Conservation (phyloP, 1,140 invertebrate species). For the Drosophila setifemur region DNA sequence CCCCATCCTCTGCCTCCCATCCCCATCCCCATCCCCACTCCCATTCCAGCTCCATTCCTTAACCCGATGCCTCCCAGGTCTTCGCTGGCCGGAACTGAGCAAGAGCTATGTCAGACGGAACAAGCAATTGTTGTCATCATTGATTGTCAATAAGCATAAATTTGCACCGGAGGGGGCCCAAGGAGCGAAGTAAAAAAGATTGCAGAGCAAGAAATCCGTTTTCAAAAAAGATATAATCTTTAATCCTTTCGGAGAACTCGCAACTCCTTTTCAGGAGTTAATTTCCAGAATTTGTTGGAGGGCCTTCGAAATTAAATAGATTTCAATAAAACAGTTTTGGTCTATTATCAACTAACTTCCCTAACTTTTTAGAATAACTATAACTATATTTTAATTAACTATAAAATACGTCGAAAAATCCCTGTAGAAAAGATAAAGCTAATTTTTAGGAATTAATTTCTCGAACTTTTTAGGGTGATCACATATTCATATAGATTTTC, state of each 20-base stretch:
- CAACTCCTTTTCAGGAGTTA: too few relatives aligned
- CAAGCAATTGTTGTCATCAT: constrained; percentile 82
- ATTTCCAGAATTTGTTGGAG: too few relatives aligned
- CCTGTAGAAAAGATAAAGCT: too few relatives aligned
- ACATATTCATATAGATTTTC: background rate
- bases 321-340: too few relatives aligned
- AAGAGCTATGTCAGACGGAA: constrained; percentile 60
- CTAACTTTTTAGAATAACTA: too few relatives aligned
- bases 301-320: too few relatives aligned
- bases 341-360: too few relatives aligned
- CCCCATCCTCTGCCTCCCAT: constrained; percentile 3
- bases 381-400: too few relatives aligned
- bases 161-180: constrained; percentile 74
- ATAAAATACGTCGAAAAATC: too few relatives aligned
- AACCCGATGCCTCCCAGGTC: background rate
- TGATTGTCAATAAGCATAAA: constrained; percentile 82
- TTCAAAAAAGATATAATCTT: too few relatives aligned
- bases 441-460: too few relatives aligned
- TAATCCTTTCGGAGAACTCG: too few relatives aligned
- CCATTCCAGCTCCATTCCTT: background rate
- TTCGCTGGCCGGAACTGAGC: constrained; percentile 39
- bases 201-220: background rate
- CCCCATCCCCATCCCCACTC: background rate
- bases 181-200: background rate
- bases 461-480: background rate